Base-by-base conservation (phyloP, 2,797 vertebrate genomes). In the Amblyopsis hoosieri region DNA sequence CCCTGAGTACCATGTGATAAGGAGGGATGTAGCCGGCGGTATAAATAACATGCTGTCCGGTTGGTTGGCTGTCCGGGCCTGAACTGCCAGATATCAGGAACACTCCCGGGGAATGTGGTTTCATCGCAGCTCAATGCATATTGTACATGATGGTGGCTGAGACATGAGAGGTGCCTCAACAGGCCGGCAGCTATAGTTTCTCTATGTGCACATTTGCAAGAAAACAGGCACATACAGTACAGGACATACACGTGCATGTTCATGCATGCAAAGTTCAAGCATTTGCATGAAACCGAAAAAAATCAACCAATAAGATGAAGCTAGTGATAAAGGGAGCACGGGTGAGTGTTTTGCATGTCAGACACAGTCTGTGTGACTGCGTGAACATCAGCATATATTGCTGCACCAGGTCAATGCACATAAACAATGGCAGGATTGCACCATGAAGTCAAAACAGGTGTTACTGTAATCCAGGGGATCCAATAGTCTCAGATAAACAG, bases 11-110 rank as follows among this genome's bases (percentile, higher is more conserved):
- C 78, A 75, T 78, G 78, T 82, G 81, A 72, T 72, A 65, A 74
- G 19, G 23, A 61, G 64, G 55, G 42, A 73, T 72, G 74, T 69
- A 70, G 45, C 69, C 60, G 29, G 54, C 0, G 13, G n/a, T 83
- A 89, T 81, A 74, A 85, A 86, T 86, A 86, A 79, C 69, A 53
- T 33, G 64, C 75, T n/a, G 66, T 75, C 82, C 72, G 85, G 74
- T 82, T 72, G 78, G 80, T 56, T 58, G 54, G 71, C 66, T 85
- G 72, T 75, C 80, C 78, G 13, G 19, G 64, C 65, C 58, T 85
- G 79, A 87, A 81, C 80, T 71, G 74, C 53, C 74, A 75, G 57
- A 69, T 73, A 81, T 74, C 79, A 67, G 45, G 54, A 72, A 80
- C 83, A 83, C 82, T 84, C 69, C 12, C 54, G 46, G 46, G 42